Base-by-base conservation (phyloP, 2,113 vertebrate genomes). In the Saguinus midas region DNA sequence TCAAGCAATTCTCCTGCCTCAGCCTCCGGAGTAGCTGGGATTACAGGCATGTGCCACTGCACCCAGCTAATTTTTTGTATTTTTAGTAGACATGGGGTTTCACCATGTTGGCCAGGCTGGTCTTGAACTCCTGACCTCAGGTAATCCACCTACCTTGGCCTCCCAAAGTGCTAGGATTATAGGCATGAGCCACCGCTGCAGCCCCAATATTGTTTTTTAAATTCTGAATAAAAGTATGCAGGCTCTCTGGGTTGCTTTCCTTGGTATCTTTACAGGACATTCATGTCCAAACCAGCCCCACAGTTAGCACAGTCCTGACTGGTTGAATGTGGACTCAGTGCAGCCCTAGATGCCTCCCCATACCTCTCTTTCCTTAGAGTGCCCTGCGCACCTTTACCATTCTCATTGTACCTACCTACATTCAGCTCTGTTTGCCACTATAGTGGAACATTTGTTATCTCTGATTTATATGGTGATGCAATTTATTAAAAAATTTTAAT, bases 301-400 rank as follows among this genome's bases (percentile, higher is more conserved):
- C 2, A 5, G 4, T 55, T 18, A 64, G 37, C 45, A 48, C 3
- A 17, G 8, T 17, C 25, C 64, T 52, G 55, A 43, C 6, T 72
- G 40, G 6, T 13, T 83, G 61, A 73, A 50, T 73, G 45, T 61
- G 72, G 45, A 76, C 68, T 66, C 68, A 73, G 40, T 10, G 23
- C 29, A 87, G 13, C 8, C 18, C 25, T 11, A 32, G 45, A 17
- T n/a, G 29, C 29, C 40, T 48, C 18, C 8, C 6, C 5, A 1
- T 14, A 2, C 29, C 8, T 6, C 3, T 18, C 23, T 73, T 4
- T 7, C 3, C 43, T 70, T 43, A 32, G 50, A 37, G 8, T 6
- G 40, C 12, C 70, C 7, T 6, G 17, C 0, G 1, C 20, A 17
- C 52, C 23, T 48, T 45, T 14, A 6, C 37, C 5, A 5, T 1